Base-by-base conservation (phyloP, 2,797 vertebrate genomes). In the Clarias fuscus region DNA sequence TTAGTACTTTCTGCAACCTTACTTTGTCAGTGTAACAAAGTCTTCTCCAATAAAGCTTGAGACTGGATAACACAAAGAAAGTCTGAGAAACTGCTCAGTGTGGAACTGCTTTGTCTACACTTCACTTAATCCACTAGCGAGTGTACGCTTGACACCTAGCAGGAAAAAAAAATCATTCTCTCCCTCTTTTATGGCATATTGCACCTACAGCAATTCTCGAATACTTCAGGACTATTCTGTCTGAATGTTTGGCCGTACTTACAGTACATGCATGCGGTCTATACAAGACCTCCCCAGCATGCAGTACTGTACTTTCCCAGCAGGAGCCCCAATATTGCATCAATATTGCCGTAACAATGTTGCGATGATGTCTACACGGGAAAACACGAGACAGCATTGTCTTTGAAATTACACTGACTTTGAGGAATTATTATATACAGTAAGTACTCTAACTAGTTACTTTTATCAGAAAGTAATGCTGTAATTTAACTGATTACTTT, bases 71-170 rank as follows among this genome's bases (percentile, higher is more conserved):
- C 18, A 56, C 17, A 27, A 27, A 20, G 27, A 20, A 27, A 33
- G 53, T 33, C 27, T 6, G 75, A 59, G 75, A 18, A 8, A 13
- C 27, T 58, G 17, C 56, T 77, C 56, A 59, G 20, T 77, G 59
- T 59, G 27, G 72, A 56, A 77, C 53, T 58, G 75, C 27, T 30
- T 59, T 33, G 27, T 77, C 75, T 77, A 77, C 3, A 59, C 75
- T 20, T 77, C 53, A 58, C 17, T 11, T 76, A 76, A 76, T 76
- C n/a, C n/a, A 10, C 27, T 78, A 78, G 18, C 30, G 18, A 76
- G 73, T 20, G n/a, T 76, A 10, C 30, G 73, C 48, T 30, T 78
- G 76, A 61, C 59, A 78, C 56, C 76, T 78, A 20, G 15, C 56
- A 59, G 27, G 13, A 59, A 33, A 58, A 56, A 76, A 17, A 53